Evolutionary conservation across 2,888 invertebrate species (phyloP).

Genomic region (Sinelater perroti): DNA sequence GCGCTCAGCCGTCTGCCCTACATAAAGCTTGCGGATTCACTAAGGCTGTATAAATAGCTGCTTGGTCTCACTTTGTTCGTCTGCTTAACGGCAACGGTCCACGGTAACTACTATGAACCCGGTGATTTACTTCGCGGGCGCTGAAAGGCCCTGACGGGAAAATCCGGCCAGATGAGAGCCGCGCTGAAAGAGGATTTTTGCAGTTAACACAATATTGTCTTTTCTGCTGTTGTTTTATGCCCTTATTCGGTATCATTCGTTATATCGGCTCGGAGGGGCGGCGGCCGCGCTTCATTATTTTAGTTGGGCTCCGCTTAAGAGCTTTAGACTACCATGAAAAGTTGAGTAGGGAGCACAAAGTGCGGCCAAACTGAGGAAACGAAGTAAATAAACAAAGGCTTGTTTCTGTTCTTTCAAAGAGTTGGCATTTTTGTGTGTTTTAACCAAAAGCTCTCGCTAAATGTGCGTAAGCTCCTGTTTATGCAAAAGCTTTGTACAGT

Average conservation of each 20-base stretch:
- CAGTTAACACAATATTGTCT: background rate
- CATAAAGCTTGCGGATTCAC: conserved; percentile 43
- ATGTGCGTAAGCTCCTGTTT: no score
- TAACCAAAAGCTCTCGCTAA: no score
- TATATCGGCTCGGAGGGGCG: no score
- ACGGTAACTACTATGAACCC: conserved; percentile 8
- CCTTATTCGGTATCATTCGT: background rate
- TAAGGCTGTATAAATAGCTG: conserved; percentile 47
- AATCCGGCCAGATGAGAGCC: background rate
- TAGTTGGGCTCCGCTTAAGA: no score
- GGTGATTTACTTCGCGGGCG: background rate
- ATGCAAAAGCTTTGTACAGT: no score
- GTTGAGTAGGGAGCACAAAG: no score
- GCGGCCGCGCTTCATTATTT: no score
- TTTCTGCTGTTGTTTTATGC: background rate
- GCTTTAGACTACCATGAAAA: no score
- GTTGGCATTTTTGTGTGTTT: no score
- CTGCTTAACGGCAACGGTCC: conserved; percentile 13
- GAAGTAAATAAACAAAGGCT: no score
- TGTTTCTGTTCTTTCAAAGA: no score
- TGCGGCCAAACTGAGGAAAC: no score
- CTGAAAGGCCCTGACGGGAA: background rate
- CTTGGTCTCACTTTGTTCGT: conserved; percentile 41
- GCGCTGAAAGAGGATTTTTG: background rate
- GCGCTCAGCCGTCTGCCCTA: conserved; percentile 40